Conservation (phyloP, 1,140 invertebrate genomes). For the Aleiodes sp. region DNA sequence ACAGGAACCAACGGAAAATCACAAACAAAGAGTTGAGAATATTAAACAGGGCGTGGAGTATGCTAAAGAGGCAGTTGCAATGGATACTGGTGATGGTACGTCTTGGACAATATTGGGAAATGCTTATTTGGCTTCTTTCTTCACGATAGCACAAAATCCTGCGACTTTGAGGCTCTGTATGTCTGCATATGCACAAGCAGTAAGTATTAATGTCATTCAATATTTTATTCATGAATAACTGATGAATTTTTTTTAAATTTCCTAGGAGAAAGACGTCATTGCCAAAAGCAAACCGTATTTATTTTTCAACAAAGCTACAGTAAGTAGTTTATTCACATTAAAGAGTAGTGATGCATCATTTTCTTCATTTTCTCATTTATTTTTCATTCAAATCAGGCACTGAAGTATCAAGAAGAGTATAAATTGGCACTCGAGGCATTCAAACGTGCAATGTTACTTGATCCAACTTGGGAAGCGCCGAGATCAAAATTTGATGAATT, state of each 20-base stretch:
- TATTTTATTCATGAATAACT: background rate
- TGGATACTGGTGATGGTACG: slow-evolving; percentile 83
- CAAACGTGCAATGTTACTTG: slow-evolving; percentile 71
- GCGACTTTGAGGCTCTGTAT: slow-evolving; percentile 78
- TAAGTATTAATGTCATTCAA: slow-evolving; percentile 58
- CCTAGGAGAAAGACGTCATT: slow-evolving; percentile 77
- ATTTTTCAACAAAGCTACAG: slow-evolving; percentile 86
- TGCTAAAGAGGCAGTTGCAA: slow-evolving; percentile 84
- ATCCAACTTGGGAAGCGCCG: slow-evolving; percentile 80
- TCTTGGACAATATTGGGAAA: slow-evolving; percentile 90
- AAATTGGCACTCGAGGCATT: slow-evolving; percentile 76
- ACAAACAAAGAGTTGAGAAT: slow-evolving; percentile 71
- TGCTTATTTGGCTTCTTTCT: slow-evolving; percentile 85
- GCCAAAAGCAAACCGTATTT: slow-evolving; percentile 81
- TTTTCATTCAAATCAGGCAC: slow-evolving; percentile 71
- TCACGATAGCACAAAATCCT: slow-evolving; percentile 79
- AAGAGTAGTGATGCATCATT: slow-evolving; percentile 31
- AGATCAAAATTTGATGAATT: slow-evolving; percentile 71
- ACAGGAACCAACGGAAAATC: slow-evolving; percentile 69
- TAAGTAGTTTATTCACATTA: slow-evolving; percentile 57
- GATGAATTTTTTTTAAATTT: slow-evolving; percentile 26
- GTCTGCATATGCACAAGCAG: slow-evolving; percentile 84
- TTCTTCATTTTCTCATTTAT: slow-evolving; percentile 29
- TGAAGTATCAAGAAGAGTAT: slow-evolving; percentile 86
- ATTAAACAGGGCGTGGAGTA: slow-evolving; percentile 79